Evolutionary conservation across 2,888 invertebrate species (phyloP), one percentile per base, ranked within the genome.

Genomic region (Arge pagana): DNA sequence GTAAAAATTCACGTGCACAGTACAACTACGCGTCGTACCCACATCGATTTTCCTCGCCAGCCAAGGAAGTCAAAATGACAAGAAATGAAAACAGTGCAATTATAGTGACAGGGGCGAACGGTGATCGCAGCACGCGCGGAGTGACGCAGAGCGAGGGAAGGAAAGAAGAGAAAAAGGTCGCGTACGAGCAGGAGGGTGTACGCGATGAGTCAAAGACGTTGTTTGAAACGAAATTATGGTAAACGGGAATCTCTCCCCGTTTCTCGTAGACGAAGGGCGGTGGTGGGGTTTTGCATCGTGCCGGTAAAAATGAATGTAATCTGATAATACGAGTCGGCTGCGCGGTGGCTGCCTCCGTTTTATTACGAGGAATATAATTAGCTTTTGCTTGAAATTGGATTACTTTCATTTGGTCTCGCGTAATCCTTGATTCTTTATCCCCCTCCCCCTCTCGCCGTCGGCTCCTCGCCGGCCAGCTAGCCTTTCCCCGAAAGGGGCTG

Each of bases 341-440:
- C 13, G 19, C 23, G 23, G 33, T 31, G 31, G 45, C 31, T 45
- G 31, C 24, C 33, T 33, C 16, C 45, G 23, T 45, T 45, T 45
- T 45, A 45, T 45, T 33, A 45, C 45, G 33, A 35, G 33, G n/a
- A 35, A 45, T 45, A 45, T 45, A 45, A 45, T 35, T 45, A 45
- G 35, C 45, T 35, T 45, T 33, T 31, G 21, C 45, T 23, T 16
- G 33, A 24, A 15, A 45, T 45, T 45, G 45, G 45, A 45, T 45
- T 45, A 45, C 23, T 35, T 45, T 45, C 24, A 45, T 45, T 45
- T 23, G 23, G 23, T 45, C 24, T 45, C 35, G 23, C 45, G 19
- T 33, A 45, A 35, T 35, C 45, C 33, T 3, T n/a, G 11, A 11
- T 11, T 13, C 11, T 15, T 33, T 33, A 8, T 15, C 15, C 13